Conservation (phyloP, 1,140 invertebrate genomes). For the Zaprionus ornatus region DNA sequence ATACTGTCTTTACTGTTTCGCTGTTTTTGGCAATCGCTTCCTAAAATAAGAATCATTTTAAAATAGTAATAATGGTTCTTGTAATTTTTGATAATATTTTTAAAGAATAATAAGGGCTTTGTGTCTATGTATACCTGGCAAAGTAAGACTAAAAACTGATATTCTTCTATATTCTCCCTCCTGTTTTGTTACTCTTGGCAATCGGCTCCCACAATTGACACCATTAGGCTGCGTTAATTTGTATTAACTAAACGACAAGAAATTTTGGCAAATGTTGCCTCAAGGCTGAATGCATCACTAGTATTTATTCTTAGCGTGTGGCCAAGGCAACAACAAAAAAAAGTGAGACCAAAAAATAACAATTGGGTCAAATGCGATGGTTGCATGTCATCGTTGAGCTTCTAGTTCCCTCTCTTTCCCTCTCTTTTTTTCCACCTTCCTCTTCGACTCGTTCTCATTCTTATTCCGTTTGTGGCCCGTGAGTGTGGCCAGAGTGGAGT, state of each 20-base stretch:
- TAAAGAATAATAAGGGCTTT: no score
- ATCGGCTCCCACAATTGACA: neutral
- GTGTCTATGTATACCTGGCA: no score
- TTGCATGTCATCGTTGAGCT: conserved; percentile 28
- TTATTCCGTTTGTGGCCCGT: neutral
- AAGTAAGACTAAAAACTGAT: neutral
- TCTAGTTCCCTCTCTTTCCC: conserved; percentile 1
- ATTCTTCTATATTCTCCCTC: neutral
- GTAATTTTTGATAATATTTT: no score
- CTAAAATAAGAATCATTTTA: no score
- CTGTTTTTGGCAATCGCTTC: neutral
- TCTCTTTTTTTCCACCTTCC: neutral
- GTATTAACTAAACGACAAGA: conserved; percentile 1
- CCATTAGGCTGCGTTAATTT: neutral
- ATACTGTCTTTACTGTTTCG: neutral
- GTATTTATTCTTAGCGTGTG: conserved; percentile 49
- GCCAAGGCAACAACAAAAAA: conserved; percentile 31
- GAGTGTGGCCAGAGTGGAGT: conserved; percentile 15
- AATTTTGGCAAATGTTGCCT: conserved; percentile 6
- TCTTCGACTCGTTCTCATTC: neutral
- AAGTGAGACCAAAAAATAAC: conserved; percentile 19
- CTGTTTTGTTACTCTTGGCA: neutral
- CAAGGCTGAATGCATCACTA: conserved; percentile 39
- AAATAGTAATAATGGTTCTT: no score
- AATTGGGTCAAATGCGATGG: conserved; percentile 48